phyloP scores from a whole-genome alignment of 2,888 invertebrate species.

The Melieria crassipennis region DNA sequence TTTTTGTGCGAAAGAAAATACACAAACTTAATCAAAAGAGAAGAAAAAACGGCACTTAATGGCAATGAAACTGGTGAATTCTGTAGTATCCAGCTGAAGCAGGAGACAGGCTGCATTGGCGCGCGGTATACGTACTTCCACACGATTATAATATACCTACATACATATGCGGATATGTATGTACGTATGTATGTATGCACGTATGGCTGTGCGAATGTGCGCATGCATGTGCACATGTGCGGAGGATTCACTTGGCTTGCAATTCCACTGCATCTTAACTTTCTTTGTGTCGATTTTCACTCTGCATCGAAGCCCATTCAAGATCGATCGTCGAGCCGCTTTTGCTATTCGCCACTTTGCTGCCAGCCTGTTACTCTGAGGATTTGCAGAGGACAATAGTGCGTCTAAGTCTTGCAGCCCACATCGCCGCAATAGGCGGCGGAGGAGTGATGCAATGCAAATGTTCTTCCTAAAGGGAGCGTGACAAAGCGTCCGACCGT shows the following conservation, averaged over 20 bases:
- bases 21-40: too few species aligned
- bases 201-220: background rate
- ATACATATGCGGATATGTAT: background rate
- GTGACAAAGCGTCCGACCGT: background rate
- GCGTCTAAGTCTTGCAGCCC: conserved; percentile 57
- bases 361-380: conserved; percentile 65
- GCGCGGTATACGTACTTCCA: too few species aligned
- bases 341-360: conserved; percentile 56
- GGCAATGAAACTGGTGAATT: too few species aligned
- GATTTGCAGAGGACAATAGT: conserved; percentile 66
- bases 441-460: conserved; percentile 1
- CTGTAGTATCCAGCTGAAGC: too few species aligned
- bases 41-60: too few species aligned
- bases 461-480: background rate
- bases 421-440: conserved; percentile 22
- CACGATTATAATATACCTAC: background rate
- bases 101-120: too few species aligned
- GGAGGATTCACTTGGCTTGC: background rate
- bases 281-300: background rate
- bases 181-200: background rate
- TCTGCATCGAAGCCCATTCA: background rate
- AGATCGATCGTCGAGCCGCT: conserved; percentile 31
- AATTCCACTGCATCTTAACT: background rate
- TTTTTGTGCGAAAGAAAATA: background rate
- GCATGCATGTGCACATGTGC: conserved; percentile 5